Percentiles rank a stretch among this genome's conserved stretches.
Conservation (phyloP, 2,888 invertebrate genomes). For the Plemyria rubiginata region DNA sequence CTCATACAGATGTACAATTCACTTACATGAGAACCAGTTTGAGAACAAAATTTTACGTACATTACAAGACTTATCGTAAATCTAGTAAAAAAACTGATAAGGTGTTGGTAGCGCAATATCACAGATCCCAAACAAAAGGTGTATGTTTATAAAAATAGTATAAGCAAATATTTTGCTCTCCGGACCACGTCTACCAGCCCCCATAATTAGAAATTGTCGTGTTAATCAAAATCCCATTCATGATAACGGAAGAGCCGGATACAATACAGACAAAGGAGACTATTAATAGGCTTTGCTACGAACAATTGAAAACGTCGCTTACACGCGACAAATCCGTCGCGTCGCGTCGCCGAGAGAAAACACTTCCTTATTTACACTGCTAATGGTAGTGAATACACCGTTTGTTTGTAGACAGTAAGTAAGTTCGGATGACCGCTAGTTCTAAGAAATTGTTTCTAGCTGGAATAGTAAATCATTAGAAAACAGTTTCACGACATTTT, state of each 20-base stretch:
- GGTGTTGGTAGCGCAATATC: no score
- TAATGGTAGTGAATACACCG: conserved; percentile 4
- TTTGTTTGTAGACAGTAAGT: conserved; percentile 4
- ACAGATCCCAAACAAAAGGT: no score
- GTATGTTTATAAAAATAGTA: no score
- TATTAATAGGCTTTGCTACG: conserved; percentile 22
- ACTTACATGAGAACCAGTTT: no score
- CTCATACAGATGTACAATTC: no score
- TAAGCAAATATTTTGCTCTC: no score
- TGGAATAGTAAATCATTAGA: no score
- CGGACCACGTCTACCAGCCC: neutral
- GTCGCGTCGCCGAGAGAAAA: conserved; percentile 7
- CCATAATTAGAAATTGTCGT: conserved; percentile 15
- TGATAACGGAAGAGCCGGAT: conserved; percentile 19
- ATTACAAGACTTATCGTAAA: no score
- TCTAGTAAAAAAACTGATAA: no score
- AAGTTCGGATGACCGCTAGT: neutral
- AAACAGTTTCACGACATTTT: no score
- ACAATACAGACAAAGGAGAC: conserved; percentile 26
- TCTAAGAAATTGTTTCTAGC: no score
- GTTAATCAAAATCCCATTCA: conserved; percentile 26
- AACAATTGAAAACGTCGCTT: conserved; percentile 31
- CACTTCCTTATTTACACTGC: conserved; percentile 11
- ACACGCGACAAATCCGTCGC: conserved; percentile 28
- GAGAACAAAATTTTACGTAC: no score